These are phyloP conservation scores for Ostrea edulis DNA, from an alignment of 1,140 invertebrate species.

Conservation along the genomic window DNA sequence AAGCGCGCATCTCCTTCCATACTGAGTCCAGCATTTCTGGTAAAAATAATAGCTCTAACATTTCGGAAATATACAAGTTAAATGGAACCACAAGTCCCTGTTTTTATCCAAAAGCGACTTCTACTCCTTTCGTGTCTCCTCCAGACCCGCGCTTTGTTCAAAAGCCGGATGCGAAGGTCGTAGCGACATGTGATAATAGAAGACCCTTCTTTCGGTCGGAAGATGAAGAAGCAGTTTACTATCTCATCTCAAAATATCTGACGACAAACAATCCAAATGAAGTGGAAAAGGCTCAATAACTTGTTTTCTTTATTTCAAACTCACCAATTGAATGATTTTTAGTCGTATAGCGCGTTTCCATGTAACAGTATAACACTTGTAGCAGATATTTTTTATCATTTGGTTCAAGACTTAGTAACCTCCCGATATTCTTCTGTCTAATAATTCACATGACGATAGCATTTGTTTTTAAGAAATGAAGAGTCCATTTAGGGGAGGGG, in stretches of 20 bases:
- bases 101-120: constrained; percentile 1
- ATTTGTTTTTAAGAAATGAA: too few species aligned
- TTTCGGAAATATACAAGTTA: neutral
- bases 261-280: neutral
- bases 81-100: neutral
- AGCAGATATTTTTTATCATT: too few species aligned
- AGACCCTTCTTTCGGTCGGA: neutral
- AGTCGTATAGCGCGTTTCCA: too few species aligned
- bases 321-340: neutral
- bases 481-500: too few species aligned
- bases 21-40: neutral
- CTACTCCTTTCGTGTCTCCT: neutral
- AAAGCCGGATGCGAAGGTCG: neutral
- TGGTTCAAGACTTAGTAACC: too few species aligned
- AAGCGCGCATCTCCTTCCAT: neutral
- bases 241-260: neutral
- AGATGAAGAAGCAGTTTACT: constrained; percentile 1
- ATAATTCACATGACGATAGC: too few species aligned
- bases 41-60: neutral
- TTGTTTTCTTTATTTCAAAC: neutral
- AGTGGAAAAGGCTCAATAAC: neutral
- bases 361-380: too few species aligned
- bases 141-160: neutral
- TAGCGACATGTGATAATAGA: neutral
- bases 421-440: too few species aligned